Evolutionary conservation across 2,113 vertebrate species (phyloP).

Genomic region (Phoenicopterus ruber): DNA sequence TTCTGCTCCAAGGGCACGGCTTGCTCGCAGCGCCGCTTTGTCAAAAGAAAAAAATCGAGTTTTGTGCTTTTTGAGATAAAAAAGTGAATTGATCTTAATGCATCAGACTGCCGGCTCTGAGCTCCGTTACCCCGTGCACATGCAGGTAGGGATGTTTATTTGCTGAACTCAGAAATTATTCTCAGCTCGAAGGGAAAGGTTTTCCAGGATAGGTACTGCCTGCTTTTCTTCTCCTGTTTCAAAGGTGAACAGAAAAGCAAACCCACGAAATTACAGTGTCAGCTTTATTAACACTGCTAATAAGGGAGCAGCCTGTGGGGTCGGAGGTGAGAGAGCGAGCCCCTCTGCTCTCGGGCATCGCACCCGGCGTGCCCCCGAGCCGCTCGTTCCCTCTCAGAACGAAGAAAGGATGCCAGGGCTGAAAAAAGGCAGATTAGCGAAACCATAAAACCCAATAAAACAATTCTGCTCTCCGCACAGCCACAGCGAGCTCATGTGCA

Average conservation of each 20-base stretch:
- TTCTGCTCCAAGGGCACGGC: background rate
- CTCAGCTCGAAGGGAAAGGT: background rate
- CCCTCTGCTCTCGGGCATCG: background rate
- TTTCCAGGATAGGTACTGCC: background rate
- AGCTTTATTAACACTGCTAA: background rate
- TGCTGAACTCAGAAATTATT: background rate
- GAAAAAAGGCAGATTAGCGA: background rate
- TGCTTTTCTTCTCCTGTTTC: background rate
- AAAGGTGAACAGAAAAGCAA: background rate
- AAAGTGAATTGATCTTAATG: background rate
- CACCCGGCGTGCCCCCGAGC: accelerated
- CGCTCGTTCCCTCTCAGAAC: background rate
- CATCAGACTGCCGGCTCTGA: too few relatives aligned
- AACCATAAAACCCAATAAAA: background rate
- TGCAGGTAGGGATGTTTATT: background rate
- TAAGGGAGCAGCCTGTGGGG: background rate
- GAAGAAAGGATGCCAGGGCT: background rate
- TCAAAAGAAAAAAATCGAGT: background rate
- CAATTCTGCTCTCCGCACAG: background rate
- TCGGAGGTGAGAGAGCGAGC: accelerated
- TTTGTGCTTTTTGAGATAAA: background rate
- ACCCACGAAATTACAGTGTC: background rate
- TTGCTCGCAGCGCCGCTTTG: accelerated
- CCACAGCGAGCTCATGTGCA: accelerated
- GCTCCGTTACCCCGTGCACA: accelerated